Evolutionary conservation across 2,113 vertebrate genomes (phyloP).

Genomic region (Macquaria ambigua): DNA sequence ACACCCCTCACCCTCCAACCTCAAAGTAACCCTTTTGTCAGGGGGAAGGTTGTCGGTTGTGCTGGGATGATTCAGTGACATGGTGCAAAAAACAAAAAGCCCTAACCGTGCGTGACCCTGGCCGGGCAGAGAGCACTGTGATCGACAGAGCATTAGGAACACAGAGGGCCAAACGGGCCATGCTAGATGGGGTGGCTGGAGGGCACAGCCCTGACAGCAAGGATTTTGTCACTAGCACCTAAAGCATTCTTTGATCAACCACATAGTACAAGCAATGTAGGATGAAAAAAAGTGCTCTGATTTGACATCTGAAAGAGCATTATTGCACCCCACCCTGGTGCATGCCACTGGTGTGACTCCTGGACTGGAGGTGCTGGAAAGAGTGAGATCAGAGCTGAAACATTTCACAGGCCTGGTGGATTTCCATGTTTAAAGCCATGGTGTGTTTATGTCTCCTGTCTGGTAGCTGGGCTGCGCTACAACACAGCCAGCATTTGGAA

Average conservation of each 20-base stretch:
- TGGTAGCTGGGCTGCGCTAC: slow-evolving; percentile 65
- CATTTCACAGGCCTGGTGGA: slow-evolving; percentile 68
- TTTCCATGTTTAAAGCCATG: slow-evolving; percentile 73
- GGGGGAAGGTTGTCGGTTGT: slow-evolving; percentile 25
- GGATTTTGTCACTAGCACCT: neutral
- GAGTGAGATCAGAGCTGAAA: slow-evolving; percentile 74
- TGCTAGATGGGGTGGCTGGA: neutral
- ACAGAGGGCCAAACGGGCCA: slow-evolving; percentile 5
- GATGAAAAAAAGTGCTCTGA: slow-evolving; percentile 4
- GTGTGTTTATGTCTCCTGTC: slow-evolving; percentile 82
- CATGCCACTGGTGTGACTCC: slow-evolving; percentile 57
- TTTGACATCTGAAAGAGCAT: slow-evolving; percentile 48
- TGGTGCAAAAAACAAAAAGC: slow-evolving; percentile 28
- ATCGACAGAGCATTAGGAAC: neutral
- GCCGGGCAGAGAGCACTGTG: neutral
- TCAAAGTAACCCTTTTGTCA: slow-evolving; percentile 63
- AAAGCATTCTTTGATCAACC: slow-evolving; percentile 9
- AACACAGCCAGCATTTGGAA: slow-evolving; percentile 58
- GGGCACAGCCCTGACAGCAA: neutral
- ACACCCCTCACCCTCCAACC: slow-evolving; percentile 29
- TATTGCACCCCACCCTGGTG: slow-evolving; percentile 18
- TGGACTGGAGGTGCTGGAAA: slow-evolving; percentile 73
- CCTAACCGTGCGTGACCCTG: slow-evolving; percentile 2
- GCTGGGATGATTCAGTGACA: slow-evolving; percentile 65
- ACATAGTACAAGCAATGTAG: neutral